Evolutionary conservation across 2,888 invertebrate species (phyloP).

Genomic region (Frankliniella intonsa): DNA sequence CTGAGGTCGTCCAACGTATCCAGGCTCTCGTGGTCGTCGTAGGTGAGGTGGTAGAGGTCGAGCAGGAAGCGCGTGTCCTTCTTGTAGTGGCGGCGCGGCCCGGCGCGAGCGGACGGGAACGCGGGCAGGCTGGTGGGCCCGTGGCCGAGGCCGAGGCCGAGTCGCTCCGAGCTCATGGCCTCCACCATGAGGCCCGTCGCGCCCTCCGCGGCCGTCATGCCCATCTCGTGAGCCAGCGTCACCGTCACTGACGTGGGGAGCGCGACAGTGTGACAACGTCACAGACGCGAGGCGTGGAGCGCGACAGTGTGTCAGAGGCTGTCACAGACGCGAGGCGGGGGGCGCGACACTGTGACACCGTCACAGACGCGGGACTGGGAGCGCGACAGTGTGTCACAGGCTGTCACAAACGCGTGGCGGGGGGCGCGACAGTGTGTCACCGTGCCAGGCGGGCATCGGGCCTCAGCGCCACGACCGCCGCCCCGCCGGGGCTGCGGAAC

Average conservation of each 20-base stretch:
- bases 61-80: slow-evolving; percentile 78
- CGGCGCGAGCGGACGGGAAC: slow-evolving; percentile 32
- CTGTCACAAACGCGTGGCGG: neutral
- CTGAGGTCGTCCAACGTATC: slow-evolving; percentile 61
- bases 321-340: neutral
- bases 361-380: neutral
- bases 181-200: slow-evolving; percentile 39
- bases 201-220: slow-evolving; percentile 33
- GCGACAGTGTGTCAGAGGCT: neutral
- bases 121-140: slow-evolving; percentile 23
- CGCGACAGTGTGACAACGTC: neutral
- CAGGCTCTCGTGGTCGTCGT: slow-evolving; percentile 73
- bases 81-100: slow-evolving; percentile 68
- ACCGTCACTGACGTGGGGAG: neutral
- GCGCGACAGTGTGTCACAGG: neutral
- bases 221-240: neutral
- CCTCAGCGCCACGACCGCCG: neutral
- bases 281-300: neutral
- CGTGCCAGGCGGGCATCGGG: neutral
- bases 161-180: slow-evolving; percentile 36
- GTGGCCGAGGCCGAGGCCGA: slow-evolving; percentile 18
- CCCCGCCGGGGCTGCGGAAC: neutral
- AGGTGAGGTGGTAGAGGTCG: slow-evolving; percentile 80
- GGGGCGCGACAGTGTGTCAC: neutral
- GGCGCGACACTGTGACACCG: no score